Conservation (phyloP, 1,140 invertebrate species). For the Chrysopa pallens region DNA sequence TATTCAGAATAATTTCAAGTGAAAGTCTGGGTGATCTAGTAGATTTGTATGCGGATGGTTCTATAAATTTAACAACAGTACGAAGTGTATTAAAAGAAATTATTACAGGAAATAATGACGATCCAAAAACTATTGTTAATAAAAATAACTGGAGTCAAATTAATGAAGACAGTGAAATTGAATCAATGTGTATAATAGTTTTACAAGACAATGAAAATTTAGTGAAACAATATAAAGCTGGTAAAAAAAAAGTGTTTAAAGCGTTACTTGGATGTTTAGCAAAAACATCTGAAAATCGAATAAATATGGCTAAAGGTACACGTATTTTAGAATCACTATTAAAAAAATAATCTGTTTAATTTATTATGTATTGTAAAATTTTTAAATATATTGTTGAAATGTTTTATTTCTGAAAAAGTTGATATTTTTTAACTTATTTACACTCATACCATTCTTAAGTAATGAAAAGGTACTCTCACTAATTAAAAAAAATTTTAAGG, state of each 20-base stretch:
- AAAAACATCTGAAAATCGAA: conserved; percentile 35
- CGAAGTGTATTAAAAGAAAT: conserved; percentile 33
- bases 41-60: conserved; percentile 31
- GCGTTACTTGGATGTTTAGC: conserved; percentile 38
- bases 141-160: conserved; percentile 44
- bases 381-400: too few relatives aligned
- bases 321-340: conserved; percentile 40
- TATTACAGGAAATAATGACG: conserved; percentile 22
- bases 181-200: conserved; percentile 36
- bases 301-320: conserved; percentile 41
- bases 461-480: too few relatives aligned
- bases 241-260: conserved; percentile 49
- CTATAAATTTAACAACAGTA: conserved; percentile 39
- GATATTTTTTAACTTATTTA: too few relatives aligned
- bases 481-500: too few relatives aligned
- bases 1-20: conserved; percentile 22
- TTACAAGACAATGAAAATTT: conserved; percentile 46
- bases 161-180: conserved; percentile 35
- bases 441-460: too few relatives aligned
- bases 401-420: too few relatives aligned
- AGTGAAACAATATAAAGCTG: conserved; percentile 42
- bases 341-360: conserved; percentile 16
- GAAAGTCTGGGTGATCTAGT: conserved; percentile 37
- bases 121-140: conserved; percentile 33
- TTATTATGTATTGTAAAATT: too few relatives aligned